phyloP scores from a whole-genome alignment of 2,113 vertebrate species.

The Apteryx mantelli region DNA sequence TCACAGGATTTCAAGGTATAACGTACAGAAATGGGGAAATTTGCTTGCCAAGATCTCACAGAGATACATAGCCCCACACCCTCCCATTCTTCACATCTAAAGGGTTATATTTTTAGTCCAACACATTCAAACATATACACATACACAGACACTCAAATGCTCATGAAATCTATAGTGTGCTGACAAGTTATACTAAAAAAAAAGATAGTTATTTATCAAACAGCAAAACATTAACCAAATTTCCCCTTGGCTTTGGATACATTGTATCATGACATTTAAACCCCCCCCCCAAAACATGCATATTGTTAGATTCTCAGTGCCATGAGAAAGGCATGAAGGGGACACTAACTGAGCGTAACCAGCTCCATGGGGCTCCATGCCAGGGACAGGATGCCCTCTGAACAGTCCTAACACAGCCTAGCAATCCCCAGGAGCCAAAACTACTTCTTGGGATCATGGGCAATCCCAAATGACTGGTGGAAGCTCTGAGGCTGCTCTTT shows the following conservation, averaged over 20 bases:
- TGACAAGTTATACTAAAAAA: background rate
- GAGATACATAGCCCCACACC: background rate
- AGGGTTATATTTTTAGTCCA: background rate
- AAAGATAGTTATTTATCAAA: background rate
- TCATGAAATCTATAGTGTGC: background rate
- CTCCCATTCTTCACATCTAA: background rate
- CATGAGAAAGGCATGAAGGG: background rate
- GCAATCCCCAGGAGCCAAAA: background rate
- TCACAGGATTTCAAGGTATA: background rate
- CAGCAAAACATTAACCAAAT: background rate
- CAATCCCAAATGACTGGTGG: background rate
- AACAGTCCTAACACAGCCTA: fast-evolving
- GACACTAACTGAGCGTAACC: background rate
- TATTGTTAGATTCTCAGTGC: background rate
- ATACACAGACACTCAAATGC: background rate
- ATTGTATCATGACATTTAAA: background rate
- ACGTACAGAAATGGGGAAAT: background rate
- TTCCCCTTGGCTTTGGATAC: background rate
- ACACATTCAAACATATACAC: background rate
- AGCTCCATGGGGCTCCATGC: background rate
- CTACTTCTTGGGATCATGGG: background rate
- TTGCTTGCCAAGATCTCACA: background rate
- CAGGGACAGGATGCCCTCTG: background rate
- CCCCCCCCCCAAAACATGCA: background rate
- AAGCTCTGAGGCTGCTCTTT: background rate